Base-by-base conservation (phyloP, 2,113 vertebrate species). In the Phoenicopterus ruber region DNA sequence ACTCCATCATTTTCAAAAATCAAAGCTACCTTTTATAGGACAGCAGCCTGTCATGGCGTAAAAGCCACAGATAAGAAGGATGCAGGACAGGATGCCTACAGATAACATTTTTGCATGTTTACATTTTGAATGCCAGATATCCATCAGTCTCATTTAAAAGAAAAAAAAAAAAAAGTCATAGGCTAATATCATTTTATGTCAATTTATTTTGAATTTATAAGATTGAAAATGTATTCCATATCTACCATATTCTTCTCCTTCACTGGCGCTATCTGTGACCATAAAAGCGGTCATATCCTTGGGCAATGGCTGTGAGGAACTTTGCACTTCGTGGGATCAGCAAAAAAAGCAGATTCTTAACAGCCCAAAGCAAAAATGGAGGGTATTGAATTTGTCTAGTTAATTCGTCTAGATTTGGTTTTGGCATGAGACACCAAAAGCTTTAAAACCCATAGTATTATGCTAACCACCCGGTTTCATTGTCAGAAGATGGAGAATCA, bases 291-390 rank as follows among this genome's bases (percentile, higher is more conserved):
- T 54, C 44, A 11, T 14, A 19, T n/a, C 46, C 24, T 4, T 58
- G 36, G 24, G 20, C n/a, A 65, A 0, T 31, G 25, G 17, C 28
- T 82, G 14, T 49, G 40, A 93, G 44, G 21, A 82, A 8, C 13
- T 76, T 82, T 0, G 1, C 0, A 0, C 17, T 88, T 80, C 52
- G 21, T 0, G 0, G 7, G 19, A 29, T 73, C 25, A 89, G n/a
- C 36, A 74, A 91, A 94, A 69, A 42, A 61, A 61, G 46, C 18
- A 61, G 31, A 46, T 71, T 83, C 31, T 61, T 62, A 70, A 58
- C 17, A 66, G 40, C 21, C 28, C 21, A 70, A 70, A 81, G 22
- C 26, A 83, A 70, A 93, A 78, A 62, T n/a, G 13, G 22, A 74
- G 32, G 7, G 10, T 57, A 38, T 36, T 73, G 40, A 62, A 73